Percentiles rank a stretch among this genome's conserved stretches.
These are phyloP conservation scores for Oceanodroma leucorhoa DNA, from an alignment of 2,797 vertebrate species.

Conservation along the genomic window DNA sequence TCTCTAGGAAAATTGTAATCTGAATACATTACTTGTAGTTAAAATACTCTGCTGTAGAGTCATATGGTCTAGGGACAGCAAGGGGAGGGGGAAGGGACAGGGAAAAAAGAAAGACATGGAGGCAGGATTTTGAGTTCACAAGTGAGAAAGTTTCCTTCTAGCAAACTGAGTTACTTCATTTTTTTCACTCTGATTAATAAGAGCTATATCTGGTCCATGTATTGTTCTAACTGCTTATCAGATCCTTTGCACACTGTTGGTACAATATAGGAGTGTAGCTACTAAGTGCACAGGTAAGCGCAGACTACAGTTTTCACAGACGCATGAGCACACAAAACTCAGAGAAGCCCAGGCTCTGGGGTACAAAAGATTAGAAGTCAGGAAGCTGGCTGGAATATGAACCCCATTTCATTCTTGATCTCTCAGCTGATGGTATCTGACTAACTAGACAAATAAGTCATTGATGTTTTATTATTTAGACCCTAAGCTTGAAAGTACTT, in stretches of 20 bases:
- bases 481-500: neutral
- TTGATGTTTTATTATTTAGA: neutral
- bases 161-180: neutral
- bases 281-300: neutral
- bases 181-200: neutral
- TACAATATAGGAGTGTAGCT: neutral
- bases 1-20: slow-evolving; percentile 6
- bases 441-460: neutral
- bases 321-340: neutral
- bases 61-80: neutral
- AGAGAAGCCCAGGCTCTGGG: neutral
- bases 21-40: neutral
- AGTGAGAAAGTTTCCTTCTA: neutral
- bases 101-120: neutral
- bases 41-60: neutral
- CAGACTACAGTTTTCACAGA: neutral
- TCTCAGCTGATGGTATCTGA: neutral
- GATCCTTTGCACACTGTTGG: neutral
- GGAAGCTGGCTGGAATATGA: neutral
- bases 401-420: neutral
- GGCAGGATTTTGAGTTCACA: neutral
- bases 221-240: neutral
- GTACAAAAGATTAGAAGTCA: neutral
- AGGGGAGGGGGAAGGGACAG: neutral
- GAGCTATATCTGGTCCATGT: neutral